Evolutionary conservation across 1,140 invertebrate species (phyloP).

Genomic region (Aphelenchoides avenae): DNA sequence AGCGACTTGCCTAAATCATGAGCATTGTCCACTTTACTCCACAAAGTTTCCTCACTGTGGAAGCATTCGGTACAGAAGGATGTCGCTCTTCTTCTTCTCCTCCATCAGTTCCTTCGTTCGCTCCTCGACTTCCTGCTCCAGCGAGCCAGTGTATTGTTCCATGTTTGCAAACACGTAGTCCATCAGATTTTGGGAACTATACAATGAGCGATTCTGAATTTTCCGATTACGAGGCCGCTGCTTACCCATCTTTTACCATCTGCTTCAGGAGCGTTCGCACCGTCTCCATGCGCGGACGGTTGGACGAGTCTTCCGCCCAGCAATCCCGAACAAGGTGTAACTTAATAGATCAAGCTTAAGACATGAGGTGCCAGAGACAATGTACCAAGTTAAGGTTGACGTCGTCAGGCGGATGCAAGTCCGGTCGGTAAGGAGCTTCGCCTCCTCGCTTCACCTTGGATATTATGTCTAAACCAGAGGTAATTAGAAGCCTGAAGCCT

Average conservation of each 20-base stretch:
- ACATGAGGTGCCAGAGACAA: too few relatives aligned
- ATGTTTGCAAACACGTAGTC: conserved; percentile 80
- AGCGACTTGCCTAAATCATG: conserved; percentile 62
- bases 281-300: conserved; percentile 78
- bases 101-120: conserved; percentile 84
- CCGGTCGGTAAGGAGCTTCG: conserved; percentile 10
- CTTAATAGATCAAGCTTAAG: conserved; percentile 1
- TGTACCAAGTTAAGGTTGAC: conserved; percentile 24
- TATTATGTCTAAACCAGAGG: conserved; percentile 22
- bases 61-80: conserved; percentile 81
- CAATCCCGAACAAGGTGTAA: conserved; percentile 51
- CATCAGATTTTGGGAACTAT: conserved; percentile 69
- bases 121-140: conserved; percentile 81
- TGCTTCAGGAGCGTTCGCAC: conserved; percentile 64
- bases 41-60: conserved; percentile 68
- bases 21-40: neutral
- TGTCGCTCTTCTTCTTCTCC: conserved; percentile 91
- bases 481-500: neutral
- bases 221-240: too few relatives aligned
- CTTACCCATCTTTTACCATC: conserved; percentile 37
- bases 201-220: neutral
- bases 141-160: conserved; percentile 77
- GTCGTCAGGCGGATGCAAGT: conserved; percentile 14
- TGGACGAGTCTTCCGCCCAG: conserved; percentile 76
- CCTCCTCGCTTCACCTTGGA: conserved; percentile 30